These are phyloP conservation scores for Agriotes lineatus DNA, from an alignment of 2,888 invertebrate genomes.

Conservation along the genomic window DNA sequence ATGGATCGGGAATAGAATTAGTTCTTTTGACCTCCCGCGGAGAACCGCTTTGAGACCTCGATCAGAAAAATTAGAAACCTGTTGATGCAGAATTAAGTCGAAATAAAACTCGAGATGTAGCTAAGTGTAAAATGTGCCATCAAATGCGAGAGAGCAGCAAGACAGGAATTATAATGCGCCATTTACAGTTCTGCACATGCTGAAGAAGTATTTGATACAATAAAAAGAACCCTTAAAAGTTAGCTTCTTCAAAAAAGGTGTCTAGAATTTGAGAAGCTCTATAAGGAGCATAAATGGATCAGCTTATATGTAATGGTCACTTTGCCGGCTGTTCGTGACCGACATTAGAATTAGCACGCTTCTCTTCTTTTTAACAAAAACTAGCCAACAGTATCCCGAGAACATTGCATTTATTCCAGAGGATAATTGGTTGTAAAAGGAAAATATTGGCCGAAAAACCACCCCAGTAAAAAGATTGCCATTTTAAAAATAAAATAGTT, in stretches of 20 bases:
- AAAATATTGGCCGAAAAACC: too few relatives aligned
- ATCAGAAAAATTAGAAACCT: conserved; percentile 57
- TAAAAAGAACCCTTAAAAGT: conserved; percentile 49
- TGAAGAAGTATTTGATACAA: conserved; percentile 53
- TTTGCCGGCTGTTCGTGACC: conserved; percentile 59
- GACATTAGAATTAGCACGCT: conserved; percentile 23
- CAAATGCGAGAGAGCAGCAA: conserved; percentile 25
- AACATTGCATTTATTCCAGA: too few relatives aligned
- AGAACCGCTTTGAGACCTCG: conserved; percentile 55
- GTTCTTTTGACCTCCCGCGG: conserved; percentile 60
- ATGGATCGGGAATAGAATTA: conserved; percentile 63
- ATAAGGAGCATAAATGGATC: conserved; percentile 57
- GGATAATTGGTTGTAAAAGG: too few relatives aligned
- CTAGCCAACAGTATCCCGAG: background rate
- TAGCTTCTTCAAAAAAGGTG: conserved; percentile 48
- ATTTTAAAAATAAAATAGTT: too few relatives aligned
- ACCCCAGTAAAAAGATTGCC: too few relatives aligned
- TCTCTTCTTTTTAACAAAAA: background rate
- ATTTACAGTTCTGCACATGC: conserved; percentile 50
- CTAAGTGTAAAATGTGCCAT: conserved; percentile 42
- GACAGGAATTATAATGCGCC: conserved; percentile 33
- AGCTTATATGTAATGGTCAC: conserved; percentile 63
- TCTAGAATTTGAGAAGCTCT: conserved; percentile 46
- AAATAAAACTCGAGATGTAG: conserved; percentile 33
- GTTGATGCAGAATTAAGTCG: conserved; percentile 47